phyloP scores from a whole-genome alignment of 2,113 vertebrate genomes.

The Mungos mungo region DNA sequence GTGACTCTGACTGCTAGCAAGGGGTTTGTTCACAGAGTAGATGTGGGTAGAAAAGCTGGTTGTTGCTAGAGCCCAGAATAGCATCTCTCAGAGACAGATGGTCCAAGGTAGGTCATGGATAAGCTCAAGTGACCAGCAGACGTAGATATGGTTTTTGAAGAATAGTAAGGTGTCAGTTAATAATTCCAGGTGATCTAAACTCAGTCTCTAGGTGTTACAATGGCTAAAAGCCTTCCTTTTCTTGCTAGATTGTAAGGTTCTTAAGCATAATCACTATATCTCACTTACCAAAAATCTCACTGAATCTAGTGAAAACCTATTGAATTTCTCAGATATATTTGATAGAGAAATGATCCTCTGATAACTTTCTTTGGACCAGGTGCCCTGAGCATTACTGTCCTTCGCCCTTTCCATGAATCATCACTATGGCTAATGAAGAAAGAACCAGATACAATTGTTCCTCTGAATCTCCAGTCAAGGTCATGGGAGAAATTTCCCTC shows the following conservation, averaged over 20 bases:
- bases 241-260: neutral
- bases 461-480: conserved; percentile 87
- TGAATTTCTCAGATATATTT: neutral
- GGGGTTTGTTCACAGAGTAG: neutral
- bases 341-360: conserved; percentile 20
- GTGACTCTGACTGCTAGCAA: neutral
- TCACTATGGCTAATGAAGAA: conserved; percentile 89
- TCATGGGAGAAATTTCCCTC: conserved; percentile 84
- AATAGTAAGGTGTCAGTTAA: neutral
- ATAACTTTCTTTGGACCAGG: conserved; percentile 82
- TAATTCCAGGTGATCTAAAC: neutral
- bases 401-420: conserved; percentile 86
- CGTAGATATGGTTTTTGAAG: neutral
- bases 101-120: neutral
- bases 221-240: neutral
- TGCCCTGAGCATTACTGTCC: conserved; percentile 87
- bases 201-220: neutral
- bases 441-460: conserved; percentile 86
- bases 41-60: neutral
- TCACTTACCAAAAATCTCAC: neutral
- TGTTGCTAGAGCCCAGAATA: neutral
- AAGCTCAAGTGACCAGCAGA: neutral
- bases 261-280: neutral
- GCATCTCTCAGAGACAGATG: neutral
- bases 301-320: neutral